These are phyloP conservation scores for Psittacula echo DNA, from an alignment of 2,797 vertebrate species.

Conservation along the genomic window DNA sequence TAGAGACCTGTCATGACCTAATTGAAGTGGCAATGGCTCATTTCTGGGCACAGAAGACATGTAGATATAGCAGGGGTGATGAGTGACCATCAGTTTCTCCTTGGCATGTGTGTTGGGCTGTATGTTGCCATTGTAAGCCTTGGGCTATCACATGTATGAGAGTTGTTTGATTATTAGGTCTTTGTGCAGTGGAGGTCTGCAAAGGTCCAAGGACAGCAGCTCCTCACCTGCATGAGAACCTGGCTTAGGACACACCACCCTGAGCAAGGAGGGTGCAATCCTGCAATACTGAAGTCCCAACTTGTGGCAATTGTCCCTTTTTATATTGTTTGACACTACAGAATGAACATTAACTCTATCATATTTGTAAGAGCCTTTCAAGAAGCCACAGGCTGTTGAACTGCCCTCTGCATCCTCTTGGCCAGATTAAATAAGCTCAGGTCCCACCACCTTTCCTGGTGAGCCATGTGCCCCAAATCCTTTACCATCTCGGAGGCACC, in stretches of 20 bases:
- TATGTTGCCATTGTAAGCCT: background rate
- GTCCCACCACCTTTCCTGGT: no score
- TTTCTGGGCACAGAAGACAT: background rate
- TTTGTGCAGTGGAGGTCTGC: rapidly evolving
- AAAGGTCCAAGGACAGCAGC: background rate
- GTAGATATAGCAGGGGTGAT: rapidly evolving
- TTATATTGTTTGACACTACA: no score
- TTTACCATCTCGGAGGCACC: background rate
- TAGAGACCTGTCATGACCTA: background rate
- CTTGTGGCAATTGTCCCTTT: background rate
- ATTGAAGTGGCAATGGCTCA: background rate
- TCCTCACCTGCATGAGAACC: background rate
- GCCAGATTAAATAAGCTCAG: background rate
- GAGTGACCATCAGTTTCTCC: background rate
- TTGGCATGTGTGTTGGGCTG: rapidly evolving
- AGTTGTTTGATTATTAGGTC: background rate
- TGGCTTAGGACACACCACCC: background rate
- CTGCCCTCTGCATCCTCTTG: background rate
- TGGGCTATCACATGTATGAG: background rate
- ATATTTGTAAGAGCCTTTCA: background rate
- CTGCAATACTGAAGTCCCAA: background rate
- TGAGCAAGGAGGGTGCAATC: background rate
- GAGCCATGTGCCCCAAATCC: background rate
- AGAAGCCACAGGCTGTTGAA: background rate
- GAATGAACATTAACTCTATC: background rate